These are phyloP conservation scores for Cryptocephalus moraei DNA, from an alignment of 2,888 invertebrate species.

Conservation along the genomic window DNA sequence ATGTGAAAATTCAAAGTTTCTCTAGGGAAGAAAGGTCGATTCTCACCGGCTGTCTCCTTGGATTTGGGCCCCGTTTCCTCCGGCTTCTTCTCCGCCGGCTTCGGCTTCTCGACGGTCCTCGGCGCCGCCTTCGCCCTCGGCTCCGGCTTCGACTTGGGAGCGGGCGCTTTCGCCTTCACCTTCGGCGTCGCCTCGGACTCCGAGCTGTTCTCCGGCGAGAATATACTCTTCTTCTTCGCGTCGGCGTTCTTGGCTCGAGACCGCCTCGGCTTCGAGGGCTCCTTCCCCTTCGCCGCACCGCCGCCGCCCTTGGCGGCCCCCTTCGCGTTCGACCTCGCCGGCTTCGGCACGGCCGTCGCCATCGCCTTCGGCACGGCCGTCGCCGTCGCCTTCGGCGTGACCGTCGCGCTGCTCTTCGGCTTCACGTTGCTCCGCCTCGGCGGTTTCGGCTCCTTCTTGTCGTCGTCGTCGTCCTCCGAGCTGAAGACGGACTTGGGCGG, in stretches of 20 bases:
- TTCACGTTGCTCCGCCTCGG: constrained; percentile 48
- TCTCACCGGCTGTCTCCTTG: constrained; percentile 35
- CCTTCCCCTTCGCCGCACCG: constrained; percentile 12
- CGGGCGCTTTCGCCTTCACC: constrained; percentile 5
- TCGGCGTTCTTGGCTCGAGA: constrained; percentile 16
- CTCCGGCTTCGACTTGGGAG: constrained; percentile 39
- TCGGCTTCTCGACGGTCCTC: constrained; percentile 29
- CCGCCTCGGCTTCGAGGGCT: constrained; percentile 9
- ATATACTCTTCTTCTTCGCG: constrained; percentile 60
- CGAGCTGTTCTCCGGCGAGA: constrained; percentile 71
- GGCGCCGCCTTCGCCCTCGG: constrained; percentile 35
- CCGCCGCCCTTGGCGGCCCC: constrained; percentile 12
- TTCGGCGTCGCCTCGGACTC: constrained; percentile 44
- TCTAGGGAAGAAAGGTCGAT: too few relatives aligned
- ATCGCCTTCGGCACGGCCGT: constrained; percentile 41
- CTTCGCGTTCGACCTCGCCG: constrained; percentile 14
- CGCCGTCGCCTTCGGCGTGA: constrained; percentile 43
- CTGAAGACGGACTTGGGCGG: constrained; percentile 4
- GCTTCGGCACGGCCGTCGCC: constrained; percentile 16
- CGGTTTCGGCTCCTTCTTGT: constrained; percentile 23
- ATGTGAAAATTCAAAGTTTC: too few relatives aligned
- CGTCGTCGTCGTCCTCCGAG: constrained; percentile 14
- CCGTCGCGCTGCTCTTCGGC: constrained; percentile 52
- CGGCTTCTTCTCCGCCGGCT: constrained; percentile 21
- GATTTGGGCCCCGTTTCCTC: constrained; percentile 45